Evolutionary conservation across 1,140 invertebrate genomes (phyloP).

Genomic region (Nasonia vitripennis): DNA sequence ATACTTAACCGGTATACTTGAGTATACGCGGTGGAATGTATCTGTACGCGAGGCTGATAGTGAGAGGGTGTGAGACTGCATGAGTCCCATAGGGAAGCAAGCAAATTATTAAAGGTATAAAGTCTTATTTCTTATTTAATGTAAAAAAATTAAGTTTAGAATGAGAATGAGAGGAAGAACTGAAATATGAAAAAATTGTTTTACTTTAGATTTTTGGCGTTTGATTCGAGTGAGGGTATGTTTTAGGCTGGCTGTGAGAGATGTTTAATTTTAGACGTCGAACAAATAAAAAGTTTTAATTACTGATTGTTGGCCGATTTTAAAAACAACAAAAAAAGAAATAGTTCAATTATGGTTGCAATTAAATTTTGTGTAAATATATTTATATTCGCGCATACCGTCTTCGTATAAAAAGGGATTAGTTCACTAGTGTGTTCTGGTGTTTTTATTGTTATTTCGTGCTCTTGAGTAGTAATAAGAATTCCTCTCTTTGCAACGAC

Average conservation of each 20-base stretch:
- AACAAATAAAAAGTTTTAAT: constrained; percentile 56
- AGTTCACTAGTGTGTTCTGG: constrained; percentile 38
- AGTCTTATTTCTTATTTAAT: constrained; percentile 8
- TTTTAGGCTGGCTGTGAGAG: constrained; percentile 69
- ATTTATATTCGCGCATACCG: constrained; percentile 57
- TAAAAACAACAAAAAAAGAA: constrained; percentile 37
- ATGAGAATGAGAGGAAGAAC: constrained; percentile 13
- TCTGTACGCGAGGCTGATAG: constrained; percentile 41
- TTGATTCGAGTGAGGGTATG: constrained; percentile 42
- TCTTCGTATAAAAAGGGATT: constrained; percentile 55
- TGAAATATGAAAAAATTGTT: constrained; percentile 19
- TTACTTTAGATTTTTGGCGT: constrained; percentile 25
- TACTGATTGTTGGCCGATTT: constrained; percentile 56
- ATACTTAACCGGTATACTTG: constrained; percentile 60
- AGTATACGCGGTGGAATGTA: constrained; percentile 35
- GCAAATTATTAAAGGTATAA: constrained; percentile 14
- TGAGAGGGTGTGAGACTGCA: constrained; percentile 14
- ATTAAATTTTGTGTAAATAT: constrained; percentile 49
- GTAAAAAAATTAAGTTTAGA: constrained; percentile 7
- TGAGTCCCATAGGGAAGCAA: background rate
- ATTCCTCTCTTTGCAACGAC: constrained; percentile 33
- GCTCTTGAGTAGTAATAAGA: constrained; percentile 13
- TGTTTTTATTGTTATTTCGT: constrained; percentile 46
- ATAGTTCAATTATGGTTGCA: constrained; percentile 37
- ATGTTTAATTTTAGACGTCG: constrained; percentile 60